Conservation (phyloP, 2,113 vertebrate genomes). For the Shinisaurus crocodilurus region DNA sequence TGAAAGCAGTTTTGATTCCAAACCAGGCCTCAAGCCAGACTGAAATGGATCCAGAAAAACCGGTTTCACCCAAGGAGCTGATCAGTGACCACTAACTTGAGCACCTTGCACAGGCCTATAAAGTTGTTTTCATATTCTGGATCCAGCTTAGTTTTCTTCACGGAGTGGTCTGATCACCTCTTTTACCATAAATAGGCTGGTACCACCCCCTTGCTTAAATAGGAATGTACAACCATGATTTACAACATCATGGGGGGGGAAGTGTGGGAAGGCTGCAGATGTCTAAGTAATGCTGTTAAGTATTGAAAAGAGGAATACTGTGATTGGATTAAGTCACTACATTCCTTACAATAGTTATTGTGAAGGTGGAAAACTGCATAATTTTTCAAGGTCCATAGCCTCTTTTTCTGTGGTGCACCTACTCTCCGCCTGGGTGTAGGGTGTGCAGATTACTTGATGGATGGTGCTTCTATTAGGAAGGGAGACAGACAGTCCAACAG, state of each 20-base stretch:
- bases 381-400: not conserved
- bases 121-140: not conserved
- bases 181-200: not conserved
- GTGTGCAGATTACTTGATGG: not conserved
- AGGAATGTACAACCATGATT: not conserved
- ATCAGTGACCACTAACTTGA: not conserved
- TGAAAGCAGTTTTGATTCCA: not conserved
- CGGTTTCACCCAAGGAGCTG: not conserved
- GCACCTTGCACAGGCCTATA: too few species aligned
- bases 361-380: not conserved
- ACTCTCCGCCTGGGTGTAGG: not conserved
- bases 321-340: not conserved
- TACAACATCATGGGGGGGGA: not conserved
- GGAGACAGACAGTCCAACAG: not conserved
- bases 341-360: constrained; percentile 14
- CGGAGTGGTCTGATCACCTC: not conserved
- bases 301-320: not conserved
- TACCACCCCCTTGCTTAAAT: not conserved
- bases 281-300: not conserved
- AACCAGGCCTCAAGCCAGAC: not conserved
- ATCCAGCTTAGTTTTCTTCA: not conserved
- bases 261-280: constrained; percentile 5
- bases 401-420: not conserved
- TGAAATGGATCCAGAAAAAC: not conserved
- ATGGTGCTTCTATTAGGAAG: not conserved